Evolutionary conservation across 2,113 vertebrate genomes (phyloP).

Genomic region (Geothlypis trichas): DNA sequence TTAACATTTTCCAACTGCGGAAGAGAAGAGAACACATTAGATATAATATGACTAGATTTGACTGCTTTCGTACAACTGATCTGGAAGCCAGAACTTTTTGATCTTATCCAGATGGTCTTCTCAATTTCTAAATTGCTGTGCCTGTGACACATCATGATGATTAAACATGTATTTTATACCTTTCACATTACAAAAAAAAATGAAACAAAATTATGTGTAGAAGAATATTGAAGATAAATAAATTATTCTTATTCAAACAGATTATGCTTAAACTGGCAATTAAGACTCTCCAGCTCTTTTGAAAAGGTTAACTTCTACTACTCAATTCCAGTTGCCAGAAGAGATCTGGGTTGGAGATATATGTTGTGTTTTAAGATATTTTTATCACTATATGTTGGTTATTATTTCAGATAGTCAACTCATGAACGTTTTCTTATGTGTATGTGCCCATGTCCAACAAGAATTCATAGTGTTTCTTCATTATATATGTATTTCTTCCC

Average conservation of each 20-base stretch:
- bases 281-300: background rate
- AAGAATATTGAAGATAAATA: background rate
- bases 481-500: background rate
- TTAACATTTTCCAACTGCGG: background rate
- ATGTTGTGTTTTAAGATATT: background rate
- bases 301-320: background rate
- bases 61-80: background rate
- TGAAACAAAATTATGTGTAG: background rate
- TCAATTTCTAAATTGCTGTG: background rate
- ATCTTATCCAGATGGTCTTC: conserved; percentile 13
- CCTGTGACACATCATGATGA: background rate
- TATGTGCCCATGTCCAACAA: background rate
- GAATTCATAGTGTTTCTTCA: background rate
- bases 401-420: background rate
- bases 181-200: background rate
- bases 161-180: background rate
- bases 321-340: background rate
- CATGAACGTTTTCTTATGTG: background rate
- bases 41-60: background rate
- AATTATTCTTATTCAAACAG: background rate
- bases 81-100: background rate
- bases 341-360: background rate
- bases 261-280: background rate
- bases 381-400: background rate
- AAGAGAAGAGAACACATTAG: background rate